phyloP scores from a whole-genome alignment of 2,797 vertebrate species.

The Agapornis canus region DNA sequence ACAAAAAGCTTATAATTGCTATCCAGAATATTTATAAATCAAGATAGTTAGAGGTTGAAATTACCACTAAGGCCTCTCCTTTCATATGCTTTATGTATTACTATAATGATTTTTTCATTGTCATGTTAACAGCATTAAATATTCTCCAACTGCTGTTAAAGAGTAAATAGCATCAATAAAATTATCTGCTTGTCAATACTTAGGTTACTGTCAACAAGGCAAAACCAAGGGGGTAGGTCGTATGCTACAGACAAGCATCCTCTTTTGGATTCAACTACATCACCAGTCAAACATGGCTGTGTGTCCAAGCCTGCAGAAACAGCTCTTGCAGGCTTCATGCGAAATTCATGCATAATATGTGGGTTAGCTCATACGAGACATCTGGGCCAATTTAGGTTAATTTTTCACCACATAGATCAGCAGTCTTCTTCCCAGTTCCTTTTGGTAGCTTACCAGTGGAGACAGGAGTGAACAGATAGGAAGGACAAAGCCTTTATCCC shows the following conservation, averaged over 20 bases:
- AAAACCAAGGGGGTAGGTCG: not conserved
- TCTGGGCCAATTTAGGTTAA: not conserved
- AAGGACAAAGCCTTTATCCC: not conserved
- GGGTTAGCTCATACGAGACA: not conserved
- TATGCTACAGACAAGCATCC: accelerated
- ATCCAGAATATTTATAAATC: not conserved
- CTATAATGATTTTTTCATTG: not conserved
- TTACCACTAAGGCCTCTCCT: not conserved
- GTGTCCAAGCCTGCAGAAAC: not conserved
- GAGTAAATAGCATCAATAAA: not conserved
- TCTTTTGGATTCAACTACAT: not conserved
- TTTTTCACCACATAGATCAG: not conserved
- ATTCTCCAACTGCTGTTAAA: not conserved
- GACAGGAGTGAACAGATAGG: not conserved
- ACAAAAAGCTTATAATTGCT: not conserved
- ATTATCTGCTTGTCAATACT: not conserved
- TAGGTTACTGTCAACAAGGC: not conserved
- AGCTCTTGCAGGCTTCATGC: not conserved
- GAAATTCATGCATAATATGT: not conserved
- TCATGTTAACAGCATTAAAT: not conserved
- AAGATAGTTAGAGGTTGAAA: not conserved
- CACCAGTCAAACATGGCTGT: not conserved
- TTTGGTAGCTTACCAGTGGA: not conserved
- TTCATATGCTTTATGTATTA: not conserved
- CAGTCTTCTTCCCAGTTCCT: not conserved